These are phyloP conservation scores for Stratiomys singularior DNA, from an alignment of 2,888 invertebrate genomes.

Conservation along the genomic window DNA sequence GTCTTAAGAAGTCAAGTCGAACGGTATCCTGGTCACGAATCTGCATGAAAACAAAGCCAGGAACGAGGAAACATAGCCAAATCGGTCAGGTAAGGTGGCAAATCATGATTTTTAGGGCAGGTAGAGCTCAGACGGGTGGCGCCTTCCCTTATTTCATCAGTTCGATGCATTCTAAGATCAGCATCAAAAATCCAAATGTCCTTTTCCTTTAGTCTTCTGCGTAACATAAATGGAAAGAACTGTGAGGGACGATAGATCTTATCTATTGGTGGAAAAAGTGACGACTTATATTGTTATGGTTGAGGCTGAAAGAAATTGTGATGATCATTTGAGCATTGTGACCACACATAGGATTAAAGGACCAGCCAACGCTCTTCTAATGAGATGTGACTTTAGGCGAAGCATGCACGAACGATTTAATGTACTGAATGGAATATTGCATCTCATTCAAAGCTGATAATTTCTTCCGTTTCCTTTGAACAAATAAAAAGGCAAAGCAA, in stretches of 20 bases:
- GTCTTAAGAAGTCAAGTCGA: conserved; percentile 40
- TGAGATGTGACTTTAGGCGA: no score
- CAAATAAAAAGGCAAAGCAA: no score
- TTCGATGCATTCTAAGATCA: conserved; percentile 27
- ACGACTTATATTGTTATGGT: background rate
- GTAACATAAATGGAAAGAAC: background rate
- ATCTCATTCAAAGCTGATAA: no score
- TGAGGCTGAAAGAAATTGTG: background rate
- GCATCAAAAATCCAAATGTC: conserved; percentile 30
- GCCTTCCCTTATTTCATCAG: conserved; percentile 41
- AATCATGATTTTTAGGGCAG: conserved; percentile 28
- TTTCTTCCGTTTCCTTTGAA: no score
- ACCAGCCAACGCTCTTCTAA: no score
- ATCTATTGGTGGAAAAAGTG: conserved; percentile 23
- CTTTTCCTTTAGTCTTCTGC: conserved; percentile 13
- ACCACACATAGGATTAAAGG: background rate
- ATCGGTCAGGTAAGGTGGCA: conserved; percentile 42
- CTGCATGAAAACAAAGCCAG: background rate
- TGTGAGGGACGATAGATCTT: conserved; percentile 21
- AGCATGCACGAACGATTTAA: no score
- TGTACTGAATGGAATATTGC: no score
- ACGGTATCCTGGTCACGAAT: conserved; percentile 3
- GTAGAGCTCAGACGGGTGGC: conserved; percentile 48
- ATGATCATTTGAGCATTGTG: background rate
- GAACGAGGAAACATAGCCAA: conserved; percentile 6